Base-by-base conservation (phyloP, 2,113 vertebrate genomes). In the Murina feae region DNA sequence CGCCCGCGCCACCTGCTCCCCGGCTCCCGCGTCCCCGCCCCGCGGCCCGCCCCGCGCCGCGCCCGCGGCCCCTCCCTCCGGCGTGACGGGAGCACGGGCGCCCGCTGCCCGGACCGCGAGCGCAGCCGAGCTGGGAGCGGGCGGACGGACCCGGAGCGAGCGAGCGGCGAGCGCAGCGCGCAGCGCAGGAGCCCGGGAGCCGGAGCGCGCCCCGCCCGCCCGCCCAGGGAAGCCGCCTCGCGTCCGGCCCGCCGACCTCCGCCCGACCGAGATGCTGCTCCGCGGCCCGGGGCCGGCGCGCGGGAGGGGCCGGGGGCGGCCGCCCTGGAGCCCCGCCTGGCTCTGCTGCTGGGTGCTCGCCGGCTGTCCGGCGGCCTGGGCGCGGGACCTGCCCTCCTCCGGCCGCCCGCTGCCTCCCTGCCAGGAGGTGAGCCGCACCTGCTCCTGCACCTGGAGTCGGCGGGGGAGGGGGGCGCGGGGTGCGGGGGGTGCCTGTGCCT, bases 271-370 rank as follows among this genome's bases (percentile, higher is more conserved):
- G 92, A 96, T 97, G 97, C 78, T 35, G 95, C 58, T 65, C 79
- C 63, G 66, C 11, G 37, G 49, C 94, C 86, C 51, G 69, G 82
- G 74, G 95, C 89, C 88, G 86, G 76, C 76, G 76, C 92, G n/a
- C 91, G 87, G 91, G 89, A 90, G 96, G 92, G 90, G 89, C 76
- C 83, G 93, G 93, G 89, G 80, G 93, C 28, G 88, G 80, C 83
- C 44, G 49, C n/a, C 76, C 89, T 93, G 95, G 95, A 55, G 96
- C 94, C 83, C 95, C 44, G 86, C 96, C 92, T 98, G 98, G 98
- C 2, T 98, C 65, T 98, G 97, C 97, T 97, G 98, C 92, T 98
- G 98, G 98, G 97, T 97, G 53, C 98, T 98, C 55, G 87, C 96
- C 9, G 94, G 98, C 90, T 98, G 96, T 90, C 97, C 92, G 55